These are phyloP conservation scores for Catocala fraxini DNA, from an alignment of 2,888 invertebrate species.

Conservation along the genomic window DNA sequence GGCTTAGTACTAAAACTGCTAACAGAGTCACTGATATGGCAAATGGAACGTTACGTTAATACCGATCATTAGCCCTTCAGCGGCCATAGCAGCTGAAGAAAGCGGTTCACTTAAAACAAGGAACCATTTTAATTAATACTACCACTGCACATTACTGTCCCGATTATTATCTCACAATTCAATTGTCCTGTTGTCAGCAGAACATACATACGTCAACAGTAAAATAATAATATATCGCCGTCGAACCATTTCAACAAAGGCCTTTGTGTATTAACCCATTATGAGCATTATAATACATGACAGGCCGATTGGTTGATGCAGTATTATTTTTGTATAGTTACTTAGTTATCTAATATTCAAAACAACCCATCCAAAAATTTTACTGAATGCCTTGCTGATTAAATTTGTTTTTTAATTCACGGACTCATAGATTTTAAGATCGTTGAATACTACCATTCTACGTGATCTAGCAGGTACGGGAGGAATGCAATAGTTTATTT, in stretches of 20 bases:
- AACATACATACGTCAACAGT: constrained; percentile 11
- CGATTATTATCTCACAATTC: constrained; percentile 1
- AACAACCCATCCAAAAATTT: no score
- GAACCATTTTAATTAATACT: no score
- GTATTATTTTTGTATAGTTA: not conserved
- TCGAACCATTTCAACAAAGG: constrained; percentile 10
- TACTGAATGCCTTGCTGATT: no score
- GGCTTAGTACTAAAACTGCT: not conserved
- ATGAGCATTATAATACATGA: not conserved
- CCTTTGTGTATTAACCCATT: constrained; percentile 10
- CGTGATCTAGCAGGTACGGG: no score
- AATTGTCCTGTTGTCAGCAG: constrained; percentile 3
- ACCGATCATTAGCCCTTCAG: not conserved
- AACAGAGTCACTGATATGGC: not conserved
- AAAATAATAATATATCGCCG: not conserved
- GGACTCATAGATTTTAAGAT: no score
- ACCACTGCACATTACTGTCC: not conserved
- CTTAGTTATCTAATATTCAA: no score
- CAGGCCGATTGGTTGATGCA: constrained; percentile 5
- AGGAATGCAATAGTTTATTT: no score
- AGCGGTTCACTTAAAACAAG: no score
- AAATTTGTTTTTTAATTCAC: no score
- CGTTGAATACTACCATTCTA: no score
- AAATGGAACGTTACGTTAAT: not conserved
- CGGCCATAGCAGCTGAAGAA: not conserved